Evolutionary conservation across 2,113 vertebrate genomes (phyloP).

Genomic region (Paramormyrops kingsleyae): DNA sequence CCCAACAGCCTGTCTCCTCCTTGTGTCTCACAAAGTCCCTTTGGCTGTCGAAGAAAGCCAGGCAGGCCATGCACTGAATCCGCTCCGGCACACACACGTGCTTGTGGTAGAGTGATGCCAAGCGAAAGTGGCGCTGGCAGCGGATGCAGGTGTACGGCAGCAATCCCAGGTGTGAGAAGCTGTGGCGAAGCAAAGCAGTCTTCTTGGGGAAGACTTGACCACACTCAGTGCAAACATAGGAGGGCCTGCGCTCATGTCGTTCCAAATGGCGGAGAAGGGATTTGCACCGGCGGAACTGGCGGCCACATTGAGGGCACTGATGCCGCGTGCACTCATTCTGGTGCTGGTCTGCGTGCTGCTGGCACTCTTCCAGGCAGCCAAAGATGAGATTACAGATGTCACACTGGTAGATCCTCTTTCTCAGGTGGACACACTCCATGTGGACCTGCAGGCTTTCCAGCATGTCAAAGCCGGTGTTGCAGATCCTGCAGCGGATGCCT

Average conservation of each 20-base stretch:
- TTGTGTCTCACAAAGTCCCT: conserved; percentile 63
- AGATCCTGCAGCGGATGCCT: conserved; percentile 46
- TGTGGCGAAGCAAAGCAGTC: conserved; percentile 60
- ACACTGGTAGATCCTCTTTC: conserved; percentile 65
- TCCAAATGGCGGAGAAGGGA: conserved; percentile 50
- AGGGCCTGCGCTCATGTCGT: conserved; percentile 37
- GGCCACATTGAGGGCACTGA: conserved; percentile 41
- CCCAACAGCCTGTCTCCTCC: conserved; percentile 67
- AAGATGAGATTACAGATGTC: conserved; percentile 67
- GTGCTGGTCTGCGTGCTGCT: conserved; percentile 53
- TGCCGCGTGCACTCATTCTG: conserved; percentile 36
- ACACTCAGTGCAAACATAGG: conserved; percentile 46
- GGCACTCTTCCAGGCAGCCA: conserved; percentile 39
- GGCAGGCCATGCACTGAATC: conserved; percentile 61
- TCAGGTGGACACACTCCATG: conserved; percentile 48
- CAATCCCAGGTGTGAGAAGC: conserved; percentile 63
- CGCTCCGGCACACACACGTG: conserved; percentile 57
- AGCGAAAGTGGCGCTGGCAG: conserved; percentile 59
- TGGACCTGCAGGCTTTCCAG: conserved; percentile 54
- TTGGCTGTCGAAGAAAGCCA: conserved; percentile 53
- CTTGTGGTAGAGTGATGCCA: conserved; percentile 53
- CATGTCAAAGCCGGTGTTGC: conserved; percentile 43
- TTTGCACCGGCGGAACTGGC: conserved; percentile 22
- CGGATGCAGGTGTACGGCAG: conserved; percentile 70
- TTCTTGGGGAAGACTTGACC: conserved; percentile 48